Percentiles rank a stretch among this genome's conserved stretches.
phyloP scores from a whole-genome alignment of 2,888 invertebrate species.

The Phyto melanocephala region DNA sequence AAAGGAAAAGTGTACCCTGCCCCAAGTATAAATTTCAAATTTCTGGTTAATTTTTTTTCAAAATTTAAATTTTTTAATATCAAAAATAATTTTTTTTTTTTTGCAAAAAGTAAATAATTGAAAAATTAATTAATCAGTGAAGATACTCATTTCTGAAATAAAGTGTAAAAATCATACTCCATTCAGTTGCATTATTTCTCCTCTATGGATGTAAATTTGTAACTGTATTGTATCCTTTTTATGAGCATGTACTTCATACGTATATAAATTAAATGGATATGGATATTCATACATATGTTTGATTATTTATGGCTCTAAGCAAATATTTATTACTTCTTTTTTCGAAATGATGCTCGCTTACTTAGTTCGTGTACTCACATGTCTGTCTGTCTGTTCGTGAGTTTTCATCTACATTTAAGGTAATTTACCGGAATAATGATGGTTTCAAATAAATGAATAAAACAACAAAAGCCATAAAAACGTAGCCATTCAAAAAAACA shows the following conservation, averaged over 20 bases:
- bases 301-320: slow-evolving; percentile 15
- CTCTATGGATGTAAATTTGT: background rate
- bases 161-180: background rate
- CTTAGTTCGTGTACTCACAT: too few relatives aligned
- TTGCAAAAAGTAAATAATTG: too few relatives aligned
- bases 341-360: background rate
- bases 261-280: too few relatives aligned
- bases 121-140: too few relatives aligned
- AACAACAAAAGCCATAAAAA: slow-evolving; percentile 1
- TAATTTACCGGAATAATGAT: slow-evolving; percentile 49
- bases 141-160: background rate
- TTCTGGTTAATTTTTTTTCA: too few relatives aligned
- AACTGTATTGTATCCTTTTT: background rate
- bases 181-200: too few relatives aligned
- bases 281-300: too few relatives aligned
- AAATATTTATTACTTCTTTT: slow-evolving; percentile 20
- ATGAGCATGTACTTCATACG: background rate
- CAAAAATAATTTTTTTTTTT: too few relatives aligned
- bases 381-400: background rate
- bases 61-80: too few relatives aligned
- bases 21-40: too few relatives aligned
- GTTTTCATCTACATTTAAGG: slow-evolving; percentile 13
- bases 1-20: too few relatives aligned
- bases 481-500: background rate
- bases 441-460: slow-evolving; percentile 27